Base-by-base conservation (phyloP, 2,797 vertebrate genomes). In the Muscicapa striata region DNA sequence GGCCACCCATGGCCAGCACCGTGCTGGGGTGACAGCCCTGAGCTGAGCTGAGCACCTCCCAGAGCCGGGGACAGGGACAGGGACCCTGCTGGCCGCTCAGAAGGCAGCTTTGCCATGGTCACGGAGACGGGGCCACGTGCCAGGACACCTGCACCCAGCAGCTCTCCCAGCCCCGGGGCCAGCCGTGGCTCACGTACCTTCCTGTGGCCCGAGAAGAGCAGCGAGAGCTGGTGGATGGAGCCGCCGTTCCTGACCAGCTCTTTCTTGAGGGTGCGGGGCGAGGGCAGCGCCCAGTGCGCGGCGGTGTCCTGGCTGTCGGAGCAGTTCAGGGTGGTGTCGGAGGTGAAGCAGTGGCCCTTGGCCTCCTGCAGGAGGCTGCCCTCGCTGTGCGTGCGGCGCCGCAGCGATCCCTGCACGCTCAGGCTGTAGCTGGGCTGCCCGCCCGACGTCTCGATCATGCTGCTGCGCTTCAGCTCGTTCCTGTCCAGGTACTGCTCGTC, bases 371-470 rank as follows among this genome's bases (percentile, higher is more conserved):
- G 98, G 40, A 99, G 98, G 97, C 99, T 99, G 90, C 99, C 99
- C 92, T 99, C 99, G 2, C 99, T 99, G 98, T 99, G 99, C 0
- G 99, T 99, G 89, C 99, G 98, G 87, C 99, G 97, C 66, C 99
- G 98, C 74, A 99, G 98, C 0, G 99, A 99, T 84, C 98, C 98
- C 98, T 99, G 99, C 88, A 99, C 98, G 0, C 98, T 98, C 61
- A 99, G 98, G 0, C 97, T 98, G 68, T 98, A 98, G 27, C 98
- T 97, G 1, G 98, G 97, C 96, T 98, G 98, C 0, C 98, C 98
- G 1, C 98, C 97, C 9, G 98, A 97, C 0, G 98, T 97, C 96
- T 99, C 99, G 2, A 99, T 98, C 98, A 99, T 98, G 97, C 99
- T 99, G 97, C 98, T 98, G 46, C 99, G 98, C 95, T 99, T 99